These are phyloP conservation scores for Phoeniculus purpureus DNA, from an alignment of 2,797 vertebrate species.

Conservation along the genomic window DNA sequence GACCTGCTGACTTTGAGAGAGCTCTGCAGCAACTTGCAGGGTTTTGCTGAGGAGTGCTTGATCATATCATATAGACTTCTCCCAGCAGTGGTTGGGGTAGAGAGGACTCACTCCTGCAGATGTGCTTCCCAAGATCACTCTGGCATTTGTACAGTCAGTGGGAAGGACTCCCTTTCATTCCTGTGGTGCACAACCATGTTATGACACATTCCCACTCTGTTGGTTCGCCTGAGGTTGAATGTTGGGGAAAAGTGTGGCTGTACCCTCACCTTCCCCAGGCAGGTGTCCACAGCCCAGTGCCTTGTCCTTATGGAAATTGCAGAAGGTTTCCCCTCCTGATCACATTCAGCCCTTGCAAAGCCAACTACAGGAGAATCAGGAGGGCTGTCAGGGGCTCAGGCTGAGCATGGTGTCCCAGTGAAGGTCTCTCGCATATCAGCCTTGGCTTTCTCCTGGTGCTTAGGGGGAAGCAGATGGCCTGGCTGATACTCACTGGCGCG, in stretches of 20 bases:
- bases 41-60: not conserved
- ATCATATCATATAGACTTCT: not conserved
- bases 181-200: not conserved
- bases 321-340: not conserved
- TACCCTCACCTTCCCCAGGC: not conserved
- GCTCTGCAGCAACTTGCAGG: not conserved
- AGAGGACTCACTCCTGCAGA: accelerated
- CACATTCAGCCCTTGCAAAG: not conserved
- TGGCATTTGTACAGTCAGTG: not conserved
- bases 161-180: not conserved
- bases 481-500: not conserved
- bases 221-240: accelerated
- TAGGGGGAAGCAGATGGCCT: not conserved
- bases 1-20: not conserved
- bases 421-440: not conserved
- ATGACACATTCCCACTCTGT: accelerated
- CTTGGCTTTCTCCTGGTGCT: not conserved
- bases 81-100: not conserved
- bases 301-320: not conserved
- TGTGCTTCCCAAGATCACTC: not conserved
- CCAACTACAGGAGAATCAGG: not conserved
- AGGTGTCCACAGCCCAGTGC: not conserved
- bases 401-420: not conserved
- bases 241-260: not conserved
- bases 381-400: not conserved